Evolutionary conservation across 2,113 vertebrate genomes (phyloP).

Genomic region (Drymodes brunneopygia): DNA sequence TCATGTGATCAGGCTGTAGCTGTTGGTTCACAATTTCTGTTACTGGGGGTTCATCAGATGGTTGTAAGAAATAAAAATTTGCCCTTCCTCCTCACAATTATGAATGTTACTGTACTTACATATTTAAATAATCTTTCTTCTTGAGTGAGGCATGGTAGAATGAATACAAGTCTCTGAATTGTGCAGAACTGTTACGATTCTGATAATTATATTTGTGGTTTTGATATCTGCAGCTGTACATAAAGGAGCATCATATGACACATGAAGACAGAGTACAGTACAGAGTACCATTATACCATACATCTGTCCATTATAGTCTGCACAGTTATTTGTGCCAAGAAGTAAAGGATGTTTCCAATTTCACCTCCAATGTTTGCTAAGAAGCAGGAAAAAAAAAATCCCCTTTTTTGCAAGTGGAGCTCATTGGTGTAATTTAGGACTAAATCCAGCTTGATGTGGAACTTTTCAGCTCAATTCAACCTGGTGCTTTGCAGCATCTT

Average conservation of each 20-base stretch:
- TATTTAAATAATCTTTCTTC: neutral
- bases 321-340: neutral
- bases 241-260: neutral
- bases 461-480: neutral
- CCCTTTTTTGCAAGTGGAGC: neutral
- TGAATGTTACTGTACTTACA: neutral
- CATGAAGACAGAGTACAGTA: neutral
- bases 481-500: neutral
- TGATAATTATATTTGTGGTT: neutral
- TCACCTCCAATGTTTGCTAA: neutral
- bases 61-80: neutral
- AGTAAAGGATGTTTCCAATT: neutral
- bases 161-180: neutral
- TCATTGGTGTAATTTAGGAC: neutral
- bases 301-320: neutral
- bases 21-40: neutral
- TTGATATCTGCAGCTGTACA: neutral
- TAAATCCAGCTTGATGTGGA: neutral
- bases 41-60: neutral
- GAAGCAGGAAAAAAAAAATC: neutral
- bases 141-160: neutral
- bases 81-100: neutral
- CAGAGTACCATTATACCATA: neutral
- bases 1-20: neutral
- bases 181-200: neutral